Base-by-base conservation (phyloP, 2,888 invertebrate genomes). In the Drosophila nr. fundita region DNA sequence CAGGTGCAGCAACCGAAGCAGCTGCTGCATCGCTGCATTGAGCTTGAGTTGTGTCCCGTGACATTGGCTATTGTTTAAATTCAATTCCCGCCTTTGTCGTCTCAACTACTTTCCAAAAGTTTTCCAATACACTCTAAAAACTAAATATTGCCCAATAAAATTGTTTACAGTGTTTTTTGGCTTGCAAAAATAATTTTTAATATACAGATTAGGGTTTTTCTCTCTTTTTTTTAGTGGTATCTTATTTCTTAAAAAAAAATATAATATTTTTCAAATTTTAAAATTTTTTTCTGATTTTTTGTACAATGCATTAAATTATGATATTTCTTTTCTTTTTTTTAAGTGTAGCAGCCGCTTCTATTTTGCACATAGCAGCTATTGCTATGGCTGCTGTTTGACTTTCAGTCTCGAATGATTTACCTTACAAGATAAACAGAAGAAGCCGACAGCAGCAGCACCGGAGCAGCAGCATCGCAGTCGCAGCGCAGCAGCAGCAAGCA, bases 401-500 rank as follows among this genome's bases (percentile, higher is more conserved):
- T 90, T 81, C 81, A 84, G 90, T 88, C 87, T 87, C 89, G 81
- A 87, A 90, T 88, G 90, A 88, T 90, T 88, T 89, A 90, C 87
- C 81, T 83, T 81, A 77, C 87, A 88, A 84, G 90, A 90, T 86
- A 87, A 88, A 87, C 89, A 87, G 79, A 74, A 77, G 63, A 54
- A 62, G 75, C 13, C 42, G 54, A 50, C 68, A 15, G 42, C 27
- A 11, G 50, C 13, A 21, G 13, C 7, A 36, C 7, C 45, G 59
- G 15, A 30, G 58, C 27, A 21, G 38, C 49, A 48, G 40, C 36
- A 42, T 18, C 38, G n/a, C 15, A 32, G 58, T 38, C 10, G 64
- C 62, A 30, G 45, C 55, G 67, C 48, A 40, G 55, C 18, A 40
- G 60, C 55, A 49, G 77, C 55, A 67, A 63, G 52, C 50, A 52